Evolutionary conservation across 2,888 invertebrate species (phyloP).

Genomic region (Hypomecis punctinalis): DNA sequence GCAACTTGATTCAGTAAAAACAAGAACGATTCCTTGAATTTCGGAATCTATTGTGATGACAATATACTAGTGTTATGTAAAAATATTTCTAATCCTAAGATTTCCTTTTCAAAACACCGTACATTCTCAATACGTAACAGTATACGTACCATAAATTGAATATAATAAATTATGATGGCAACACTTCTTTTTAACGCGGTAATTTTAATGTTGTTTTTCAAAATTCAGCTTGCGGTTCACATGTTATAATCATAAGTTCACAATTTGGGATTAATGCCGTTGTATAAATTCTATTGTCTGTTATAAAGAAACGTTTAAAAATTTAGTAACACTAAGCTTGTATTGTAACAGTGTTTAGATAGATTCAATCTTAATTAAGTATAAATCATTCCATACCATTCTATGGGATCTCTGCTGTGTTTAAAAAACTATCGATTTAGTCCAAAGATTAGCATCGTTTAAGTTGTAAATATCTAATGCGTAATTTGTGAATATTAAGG

Average conservation of each 20-base stretch:
- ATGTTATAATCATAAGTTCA: conserved; percentile 22
- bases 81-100: conserved; percentile 39
- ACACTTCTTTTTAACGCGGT: not conserved
- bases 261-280: conserved; percentile 29
- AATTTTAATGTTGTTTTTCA: conserved; percentile 5
- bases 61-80: conserved; percentile 62
- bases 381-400: conserved; percentile 82
- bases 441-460: conserved; percentile 68
- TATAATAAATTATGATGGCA: not conserved
- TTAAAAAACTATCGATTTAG: conserved; percentile 77
- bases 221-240: conserved; percentile 12
- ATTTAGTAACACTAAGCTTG: conserved; percentile 61
- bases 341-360: conserved; percentile 66
- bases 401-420: conserved; percentile 83
- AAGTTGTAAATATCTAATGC: conserved; percentile 63
- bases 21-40: conserved; percentile 38
- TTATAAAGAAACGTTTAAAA: conserved; percentile 52
- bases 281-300: conserved; percentile 50
- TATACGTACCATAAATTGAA: conserved; percentile 35
- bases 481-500: conserved; percentile 48
- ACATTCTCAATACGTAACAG: conserved; percentile 41
- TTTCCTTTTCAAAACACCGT: conserved; percentile 32
- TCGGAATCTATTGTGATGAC: conserved; percentile 61
- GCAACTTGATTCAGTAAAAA: conserved; percentile 39
- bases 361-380: conserved; percentile 80